Percentiles rank a stretch among this genome's conserved stretches.
These are phyloP conservation scores for Chaetodon trifascialis DNA, from an alignment of 2,113 vertebrate species.

Conservation along the genomic window DNA sequence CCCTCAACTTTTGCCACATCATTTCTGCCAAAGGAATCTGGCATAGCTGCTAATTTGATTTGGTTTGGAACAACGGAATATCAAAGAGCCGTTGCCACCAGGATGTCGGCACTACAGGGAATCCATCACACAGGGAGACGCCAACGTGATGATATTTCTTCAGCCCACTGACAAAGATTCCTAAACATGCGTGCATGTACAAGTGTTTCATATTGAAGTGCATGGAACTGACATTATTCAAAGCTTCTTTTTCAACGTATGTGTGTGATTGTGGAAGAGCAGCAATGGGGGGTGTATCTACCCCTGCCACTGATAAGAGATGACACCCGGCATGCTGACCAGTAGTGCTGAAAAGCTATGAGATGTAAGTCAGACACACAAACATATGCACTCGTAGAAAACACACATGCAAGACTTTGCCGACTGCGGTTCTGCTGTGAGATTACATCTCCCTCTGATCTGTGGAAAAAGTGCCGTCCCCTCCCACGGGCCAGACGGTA, in stretches of 20 bases:
- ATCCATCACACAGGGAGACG: slow-evolving; percentile 52
- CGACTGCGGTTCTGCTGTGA: slow-evolving; percentile 26
- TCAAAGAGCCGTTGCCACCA: slow-evolving; percentile 64
- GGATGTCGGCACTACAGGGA: slow-evolving; percentile 53
- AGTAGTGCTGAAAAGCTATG: slow-evolving; percentile 10
- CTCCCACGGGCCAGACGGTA: slow-evolving; percentile 45
- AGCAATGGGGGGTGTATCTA: slow-evolving; percentile 35
- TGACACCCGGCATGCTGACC: slow-evolving; percentile 49
- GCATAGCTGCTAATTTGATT: slow-evolving; percentile 73
- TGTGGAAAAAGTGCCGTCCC: slow-evolving; percentile 26
- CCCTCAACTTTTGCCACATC: slow-evolving; percentile 37
- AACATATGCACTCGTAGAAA: slow-evolving; percentile 27
- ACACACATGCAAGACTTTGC: slow-evolving; percentile 9
- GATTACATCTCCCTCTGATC: slow-evolving; percentile 66
- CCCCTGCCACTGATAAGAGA: slow-evolving; percentile 59
- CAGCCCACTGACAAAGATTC: slow-evolving; percentile 65
- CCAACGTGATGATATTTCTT: slow-evolving; percentile 42
- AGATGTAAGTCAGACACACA: slow-evolving; percentile 33
- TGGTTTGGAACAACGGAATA: slow-evolving; percentile 59
- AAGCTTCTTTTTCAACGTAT: slow-evolving; percentile 37
- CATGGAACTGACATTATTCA: slow-evolving; percentile 47
- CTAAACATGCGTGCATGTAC: neutral
- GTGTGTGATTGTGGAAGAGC: slow-evolving; percentile 33
- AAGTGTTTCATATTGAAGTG: no score
- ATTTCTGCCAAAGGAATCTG: slow-evolving; percentile 63